Base-by-base conservation (phyloP, 2,888 invertebrate genomes). In the Ctenicera cuprea region DNA sequence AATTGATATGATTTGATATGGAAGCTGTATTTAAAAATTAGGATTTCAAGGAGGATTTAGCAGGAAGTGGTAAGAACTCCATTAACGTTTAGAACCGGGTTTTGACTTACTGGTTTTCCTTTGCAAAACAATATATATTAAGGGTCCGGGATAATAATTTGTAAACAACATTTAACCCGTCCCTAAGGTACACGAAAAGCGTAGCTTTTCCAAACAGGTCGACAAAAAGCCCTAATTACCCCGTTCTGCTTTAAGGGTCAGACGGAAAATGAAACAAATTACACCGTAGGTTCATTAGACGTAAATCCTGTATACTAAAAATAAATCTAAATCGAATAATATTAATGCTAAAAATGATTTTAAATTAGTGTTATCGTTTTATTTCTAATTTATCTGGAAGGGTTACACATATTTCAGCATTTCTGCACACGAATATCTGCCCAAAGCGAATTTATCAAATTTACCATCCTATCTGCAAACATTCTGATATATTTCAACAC, bases 381-480 rank as follows among this genome's bases (percentile, higher is more conserved):
- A 54, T 54, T 9, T 16, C 14, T 14, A 30, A 54, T 54, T 54
- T 54, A 54, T 54, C 30, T 54, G n/a, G 1, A 33, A 30, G 54
- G 30, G 14, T 16, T 30, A 16, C 30, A 54, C 14, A 30, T 30
- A 30, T 54, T 54, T 54, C 26, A 26, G 12, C 30, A 26, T 54
- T 54, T 30, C 22, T 12, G 30, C 33, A 22, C 33, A 33, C 54
- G 54, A 54, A 30, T 14, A n/a, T 3, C 26, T 54, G 26, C 54
- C 54, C 33, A 26, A 18, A 30, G 54, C 54, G 22, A 54, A 54
- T 54, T 54, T 33, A 54, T 54, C 54, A 54, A 54, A 54, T 30
- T 54, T 54, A 33, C 54, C 54, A 54, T 54, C 54, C 54, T 30
- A 54, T 54, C 54, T 54, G 54, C 14, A 54, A 54, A 54, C 54